Base-by-base conservation (phyloP, 2,888 invertebrate species). In the Eremobia ochroleuca region DNA sequence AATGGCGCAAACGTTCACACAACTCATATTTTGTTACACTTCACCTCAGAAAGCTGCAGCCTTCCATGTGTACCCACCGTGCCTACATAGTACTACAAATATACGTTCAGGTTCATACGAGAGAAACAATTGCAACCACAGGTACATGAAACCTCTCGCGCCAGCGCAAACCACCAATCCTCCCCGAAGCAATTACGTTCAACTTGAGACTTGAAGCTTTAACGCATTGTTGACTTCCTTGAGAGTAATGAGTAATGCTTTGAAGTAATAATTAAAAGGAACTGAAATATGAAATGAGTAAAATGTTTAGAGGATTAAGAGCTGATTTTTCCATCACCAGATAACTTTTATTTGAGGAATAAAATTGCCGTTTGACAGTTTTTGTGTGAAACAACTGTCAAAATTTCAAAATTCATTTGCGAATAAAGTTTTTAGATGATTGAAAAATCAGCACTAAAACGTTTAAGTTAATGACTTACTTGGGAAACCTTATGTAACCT, bases 181-280 rank as follows among this genome's bases (percentile, higher is more conserved):
- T n/a, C n/a, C 64, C 31, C 55, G 40, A 69, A 72, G 28, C 55
- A 6, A 69, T 69, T 81, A 72, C 71, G 64, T 46, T 52, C 37
- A 67, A 34, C 55, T 66, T 31, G 59, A 72, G 4, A 58, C 21
- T 43, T 49, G 18, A 58, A 77, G 25, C 59, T 58, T 78, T 37
- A 61, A 55, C 52, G 59, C 52, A 31, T 79, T 79, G 52, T 72
- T 67, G n/a, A 58, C 46, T 62, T 55, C 59, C 46, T 46, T 28
- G 18, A 65, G 1, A 62, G 43, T 55, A 64, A 49, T 21, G 21
- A 68, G 34, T 55, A 64, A 43, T n/a, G 21, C 25, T 59, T 70
- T 59, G 25, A 62, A 62, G 77, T 43, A n/a, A 43, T 66, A 64
- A 58, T 46, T 43, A 28, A 43, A 43, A 68, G 43, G 25, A 76